Conservation (phyloP, 2,888 invertebrate species). For the Cacoxenus indagator region DNA sequence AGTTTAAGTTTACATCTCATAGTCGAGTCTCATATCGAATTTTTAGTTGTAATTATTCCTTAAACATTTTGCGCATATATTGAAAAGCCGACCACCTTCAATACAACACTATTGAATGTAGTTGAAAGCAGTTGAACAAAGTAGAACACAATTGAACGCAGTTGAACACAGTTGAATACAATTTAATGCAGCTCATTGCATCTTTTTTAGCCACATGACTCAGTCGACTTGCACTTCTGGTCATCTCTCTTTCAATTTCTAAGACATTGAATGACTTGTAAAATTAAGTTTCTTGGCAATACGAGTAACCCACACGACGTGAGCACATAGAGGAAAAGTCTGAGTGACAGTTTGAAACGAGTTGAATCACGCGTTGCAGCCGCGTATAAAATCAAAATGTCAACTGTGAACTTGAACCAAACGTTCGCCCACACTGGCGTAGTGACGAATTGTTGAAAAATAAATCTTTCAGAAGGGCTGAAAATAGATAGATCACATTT, state of each 20-base stretch:
- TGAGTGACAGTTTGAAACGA: conserved; percentile 26
- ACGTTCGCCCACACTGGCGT: conserved; percentile 40
- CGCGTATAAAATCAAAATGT: conserved; percentile 33
- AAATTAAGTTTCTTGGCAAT: conserved; percentile 31
- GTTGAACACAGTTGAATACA: too few relatives aligned
- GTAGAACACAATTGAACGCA: too few relatives aligned
- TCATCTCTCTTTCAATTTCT: conserved; percentile 1
- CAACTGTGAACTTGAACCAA: conserved; percentile 59
- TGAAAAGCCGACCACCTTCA: too few relatives aligned
- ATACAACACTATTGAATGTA: too few relatives aligned
- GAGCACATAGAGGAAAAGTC: conserved; percentile 26
- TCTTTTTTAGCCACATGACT: background rate
- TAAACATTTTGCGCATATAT: too few relatives aligned
- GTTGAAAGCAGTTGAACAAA: too few relatives aligned
- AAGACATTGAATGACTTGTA: conserved; percentile 15
- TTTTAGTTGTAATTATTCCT: too few relatives aligned
- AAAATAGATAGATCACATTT: conserved; percentile 10
- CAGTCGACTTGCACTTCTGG: background rate
- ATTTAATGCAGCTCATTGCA: conserved; percentile 9
- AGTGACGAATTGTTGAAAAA: background rate
- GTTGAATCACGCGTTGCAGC: conserved; percentile 41
- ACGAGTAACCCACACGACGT: conserved; percentile 29
- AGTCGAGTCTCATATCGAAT: too few relatives aligned
- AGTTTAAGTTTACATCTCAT: too few relatives aligned
- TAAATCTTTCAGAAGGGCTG: background rate